Conservation (phyloP, 92 coral and sea anemone species). For the Epizoanthus scotinus region DNA sequence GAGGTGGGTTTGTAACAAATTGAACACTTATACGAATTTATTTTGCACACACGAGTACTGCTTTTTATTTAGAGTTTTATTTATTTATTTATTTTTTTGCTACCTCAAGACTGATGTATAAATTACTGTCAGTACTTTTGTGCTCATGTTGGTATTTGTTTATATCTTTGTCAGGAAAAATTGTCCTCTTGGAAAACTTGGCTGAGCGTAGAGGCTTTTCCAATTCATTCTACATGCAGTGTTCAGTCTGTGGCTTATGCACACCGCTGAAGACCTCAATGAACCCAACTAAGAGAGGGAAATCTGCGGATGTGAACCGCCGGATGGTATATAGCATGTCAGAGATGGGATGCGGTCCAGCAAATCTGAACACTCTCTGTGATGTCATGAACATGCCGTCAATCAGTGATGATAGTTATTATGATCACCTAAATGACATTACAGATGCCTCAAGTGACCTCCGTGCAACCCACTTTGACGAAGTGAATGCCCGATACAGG, state of each 20-base stretch:
- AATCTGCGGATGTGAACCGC: conserved; percentile 15
- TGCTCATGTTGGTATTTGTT: conserved; percentile 3
- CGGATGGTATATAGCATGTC: background rate
- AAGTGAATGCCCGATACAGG: background rate
- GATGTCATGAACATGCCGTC: conserved; percentile 16
- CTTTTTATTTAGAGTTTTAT: background rate
- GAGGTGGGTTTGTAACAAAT: too few relatives aligned
- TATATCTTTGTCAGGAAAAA: background rate
- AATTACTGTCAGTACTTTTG: background rate
- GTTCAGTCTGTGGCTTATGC: background rate
- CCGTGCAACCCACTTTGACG: background rate
- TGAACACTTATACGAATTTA: background rate
- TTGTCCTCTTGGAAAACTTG: background rate
- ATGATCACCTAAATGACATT: background rate
- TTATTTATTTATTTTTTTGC: conserved; percentile 7
- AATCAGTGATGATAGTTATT: background rate
- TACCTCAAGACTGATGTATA: background rate
- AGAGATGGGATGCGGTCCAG: background rate
- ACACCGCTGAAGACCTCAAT: background rate
- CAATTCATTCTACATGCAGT: background rate
- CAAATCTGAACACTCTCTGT: background rate
- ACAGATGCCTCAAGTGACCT: conserved; percentile 24
- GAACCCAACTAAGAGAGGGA: conserved; percentile 2
- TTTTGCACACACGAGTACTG: conserved; percentile 8
- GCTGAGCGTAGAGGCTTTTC: background rate